These are phyloP conservation scores for Siniperca obscura DNA, from an alignment of 2,797 vertebrate species.

Conservation along the genomic window DNA sequence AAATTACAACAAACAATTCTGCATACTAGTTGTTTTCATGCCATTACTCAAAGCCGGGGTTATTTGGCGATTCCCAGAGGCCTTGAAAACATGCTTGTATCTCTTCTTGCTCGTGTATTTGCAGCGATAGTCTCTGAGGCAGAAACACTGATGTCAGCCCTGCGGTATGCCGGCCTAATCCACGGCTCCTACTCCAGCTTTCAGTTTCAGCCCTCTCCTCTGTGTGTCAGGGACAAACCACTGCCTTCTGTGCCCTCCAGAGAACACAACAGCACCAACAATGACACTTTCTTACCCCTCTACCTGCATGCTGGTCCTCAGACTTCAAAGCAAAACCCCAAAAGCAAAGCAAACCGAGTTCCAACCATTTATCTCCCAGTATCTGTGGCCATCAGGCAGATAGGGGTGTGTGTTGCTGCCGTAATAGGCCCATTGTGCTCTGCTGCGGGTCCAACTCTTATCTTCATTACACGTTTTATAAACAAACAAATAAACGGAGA, in stretches of 20 bases:
- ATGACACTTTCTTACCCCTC: conserved; percentile 34
- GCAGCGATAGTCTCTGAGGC: conserved; percentile 57
- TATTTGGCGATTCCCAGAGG: conserved; percentile 40
- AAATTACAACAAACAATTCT: conserved; percentile 24
- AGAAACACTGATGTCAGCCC: conserved; percentile 72
- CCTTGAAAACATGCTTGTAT: conserved; percentile 49
- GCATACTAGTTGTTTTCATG: background rate
- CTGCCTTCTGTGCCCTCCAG: conserved; percentile 39
- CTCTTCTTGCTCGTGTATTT: conserved; percentile 45
- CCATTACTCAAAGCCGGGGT: conserved; percentile 48
- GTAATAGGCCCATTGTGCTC: conserved; percentile 74
- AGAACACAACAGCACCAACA: conserved; percentile 53
- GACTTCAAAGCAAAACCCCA: conserved; percentile 63
- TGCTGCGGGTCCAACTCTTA: conserved; percentile 60
- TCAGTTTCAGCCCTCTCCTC: conserved; percentile 18
- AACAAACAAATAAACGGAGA: conserved; percentile 68
- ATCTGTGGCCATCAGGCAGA: conserved; percentile 68
- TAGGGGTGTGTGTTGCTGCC: conserved; percentile 50
- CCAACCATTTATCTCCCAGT: conserved; percentile 64
- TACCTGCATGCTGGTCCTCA: conserved; percentile 61
- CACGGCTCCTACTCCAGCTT: conserved; percentile 45
- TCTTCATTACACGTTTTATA: conserved; percentile 70
- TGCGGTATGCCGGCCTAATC: conserved; percentile 64
- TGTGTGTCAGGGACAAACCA: conserved; percentile 43
- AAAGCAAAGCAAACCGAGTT: conserved; percentile 51